phyloP scores from a whole-genome alignment of 2,888 invertebrate genomes.

The Spisula solida region DNA sequence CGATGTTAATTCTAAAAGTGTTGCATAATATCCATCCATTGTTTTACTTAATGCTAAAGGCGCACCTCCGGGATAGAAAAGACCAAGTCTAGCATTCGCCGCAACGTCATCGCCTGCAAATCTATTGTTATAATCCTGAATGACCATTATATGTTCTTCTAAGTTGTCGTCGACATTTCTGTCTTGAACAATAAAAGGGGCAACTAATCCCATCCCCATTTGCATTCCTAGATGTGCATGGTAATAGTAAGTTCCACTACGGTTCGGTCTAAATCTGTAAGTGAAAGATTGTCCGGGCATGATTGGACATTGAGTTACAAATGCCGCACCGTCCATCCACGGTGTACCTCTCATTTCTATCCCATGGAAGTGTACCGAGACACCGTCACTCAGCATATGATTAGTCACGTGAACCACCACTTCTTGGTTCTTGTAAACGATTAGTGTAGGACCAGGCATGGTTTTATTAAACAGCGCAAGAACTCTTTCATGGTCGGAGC shows the following conservation, averaged over 20 bases:
- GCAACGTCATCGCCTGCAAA: constrained; percentile 16
- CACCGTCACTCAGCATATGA: constrained; percentile 64
- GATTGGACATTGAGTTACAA: constrained; percentile 80
- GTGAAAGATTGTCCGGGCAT: constrained; percentile 73
- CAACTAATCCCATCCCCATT: constrained; percentile 69
- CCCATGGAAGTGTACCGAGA: constrained; percentile 82
- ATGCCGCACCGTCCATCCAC: constrained; percentile 81
- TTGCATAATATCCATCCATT: constrained; percentile 34
- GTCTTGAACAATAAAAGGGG: constrained; percentile 70
- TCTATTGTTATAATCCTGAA: constrained; percentile 74
- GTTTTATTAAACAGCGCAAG: constrained; percentile 67
- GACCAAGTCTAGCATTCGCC: neutral
- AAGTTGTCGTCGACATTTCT: constrained; percentile 9
- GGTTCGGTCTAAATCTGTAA: constrained; percentile 71
- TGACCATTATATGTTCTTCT: constrained; percentile 51
- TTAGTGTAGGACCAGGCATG: constrained; percentile 77
- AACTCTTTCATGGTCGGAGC: constrained; percentile 56
- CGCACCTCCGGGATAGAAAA: constrained; percentile 24
- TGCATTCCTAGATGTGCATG: constrained; percentile 73
- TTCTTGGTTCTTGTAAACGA: constrained; percentile 75
- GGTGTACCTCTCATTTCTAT: constrained; percentile 74
- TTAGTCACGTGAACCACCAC: constrained; percentile 75
- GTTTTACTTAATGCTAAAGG: neutral
- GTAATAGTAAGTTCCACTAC: constrained; percentile 74
- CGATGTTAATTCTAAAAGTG: constrained; percentile 56